Evolutionary conservation across 2,888 invertebrate genomes (phyloP), one percentile per base, ranked within the genome.

Genomic region (Priapulus caudatus): DNA sequence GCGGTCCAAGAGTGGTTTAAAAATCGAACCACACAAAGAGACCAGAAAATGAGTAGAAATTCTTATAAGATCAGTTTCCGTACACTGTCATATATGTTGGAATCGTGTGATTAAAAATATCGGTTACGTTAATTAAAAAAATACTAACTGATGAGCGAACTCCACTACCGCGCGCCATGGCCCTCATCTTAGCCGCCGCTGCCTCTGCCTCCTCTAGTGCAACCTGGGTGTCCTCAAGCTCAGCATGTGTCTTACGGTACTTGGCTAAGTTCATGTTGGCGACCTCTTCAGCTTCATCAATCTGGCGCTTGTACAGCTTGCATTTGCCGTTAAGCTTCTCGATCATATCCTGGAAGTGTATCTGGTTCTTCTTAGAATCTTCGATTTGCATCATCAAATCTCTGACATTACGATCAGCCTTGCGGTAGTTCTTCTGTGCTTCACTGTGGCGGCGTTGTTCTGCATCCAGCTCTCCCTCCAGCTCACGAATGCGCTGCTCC

Each of bases 151-250:
- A n/a, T n/a, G n/a, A n/a, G n/a, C n/a, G n/a, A n/a, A n/a, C n/a
- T n/a, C n/a, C n/a, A n/a, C n/a, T n/a, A n/a, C n/a, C n/a, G n/a
- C n/a, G n/a, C n/a, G n/a, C n/a, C n/a, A n/a, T n/a, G n/a, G 91
- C 90, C 73, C 92, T 86, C 83, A 92, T 86, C 81, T 93, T 93
- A 77, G 88, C 85, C 74, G 93, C 86, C 67, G 90, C 89, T 76
- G 91, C 90, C 76, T 93, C 92, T 68, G 92, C 90, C 72, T 92
- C 81, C 78, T 93, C 92, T 70, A 91, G 91, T 69, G 92, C 83
- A 75, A 93, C 92, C 74, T 93, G 92, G 62, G 92, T 90, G 76
- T 93, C 92, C 75, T 93, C 92, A 69, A 92, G 79, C 78, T 91
- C 91, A 74, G 88, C 79, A 88, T 91, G 77, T 86, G 89, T 61